Evolutionary conservation across 2,888 invertebrate genomes (phyloP), one percentile per base, ranked within the genome.

Genomic region (Sarcophaga rosellei): DNA sequence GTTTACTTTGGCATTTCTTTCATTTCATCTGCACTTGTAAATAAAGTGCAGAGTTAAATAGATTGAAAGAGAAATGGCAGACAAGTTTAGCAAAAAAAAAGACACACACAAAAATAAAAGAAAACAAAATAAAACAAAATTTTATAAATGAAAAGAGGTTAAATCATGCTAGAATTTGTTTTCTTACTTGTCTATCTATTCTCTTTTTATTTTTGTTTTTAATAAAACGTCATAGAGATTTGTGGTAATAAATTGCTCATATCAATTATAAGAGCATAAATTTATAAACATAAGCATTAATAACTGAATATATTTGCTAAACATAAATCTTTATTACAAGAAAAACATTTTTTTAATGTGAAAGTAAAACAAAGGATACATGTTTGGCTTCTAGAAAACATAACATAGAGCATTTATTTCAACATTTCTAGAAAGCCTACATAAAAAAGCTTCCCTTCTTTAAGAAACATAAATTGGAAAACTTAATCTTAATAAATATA

Each of bases 1-100:
- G 81, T 84, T 86, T 81, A 79, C 86, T 81, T 84, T 84, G 84
- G 86, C 83, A 80, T 69, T 79, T 73, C 76, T 57, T 79, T 79
- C 74, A 79, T 57, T 70, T 84, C 59, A 84, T 15, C n/a, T 75
- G 69, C 74, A 59, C 79, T 79, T 74, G 20, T 69, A 83, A 73
- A 83, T 69, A 73, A 68, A 74, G 62, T 68, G 73, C 62, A 62
- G 12, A 70, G 44, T 65, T 75, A 79, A 47, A 65, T 65, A 35
- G 15, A 84, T 73, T 78, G 73, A 74, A 83, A 83, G 77, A 73
- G 72, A 68, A 83, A 74, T 84, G 68, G 4, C 68, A 74, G 77
- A 72, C 82, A 62, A 61, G 10, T 20, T 35, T 35, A 35, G 35
- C 8, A 35, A 35, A 35, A 35, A 35, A 35, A 35, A 6, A 35